phyloP scores from a whole-genome alignment of 2,888 invertebrate species.

The Steromphala cineraria region DNA sequence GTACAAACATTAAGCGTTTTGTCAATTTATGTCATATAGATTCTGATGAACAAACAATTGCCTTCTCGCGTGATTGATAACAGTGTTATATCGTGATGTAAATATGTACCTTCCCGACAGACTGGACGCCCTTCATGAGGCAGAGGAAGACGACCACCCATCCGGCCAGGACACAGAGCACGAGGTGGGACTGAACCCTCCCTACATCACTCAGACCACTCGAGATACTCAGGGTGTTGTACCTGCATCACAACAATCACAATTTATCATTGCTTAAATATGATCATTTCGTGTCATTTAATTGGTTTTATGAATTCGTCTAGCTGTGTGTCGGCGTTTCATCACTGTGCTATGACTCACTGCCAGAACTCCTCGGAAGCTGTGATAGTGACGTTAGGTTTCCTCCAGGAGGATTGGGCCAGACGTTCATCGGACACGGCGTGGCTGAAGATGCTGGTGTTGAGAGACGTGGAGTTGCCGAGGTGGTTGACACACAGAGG shows the following conservation, averaged over 20 bases:
- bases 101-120: neutral
- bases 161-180: neutral
- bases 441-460: neutral
- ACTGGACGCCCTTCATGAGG: neutral
- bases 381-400: neutral
- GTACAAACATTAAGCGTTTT: too few species aligned
- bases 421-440: neutral
- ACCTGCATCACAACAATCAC: neutral
- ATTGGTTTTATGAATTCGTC: too few species aligned
- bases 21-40: too few species aligned
- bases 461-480: neutral
- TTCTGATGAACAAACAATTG: neutral
- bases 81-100: neutral
- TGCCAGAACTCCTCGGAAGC: neutral
- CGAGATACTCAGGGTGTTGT: neutral
- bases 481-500: neutral
- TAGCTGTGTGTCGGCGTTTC: too few species aligned
- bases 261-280: neutral
- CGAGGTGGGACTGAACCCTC: neutral
- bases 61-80: neutral
- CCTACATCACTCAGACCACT: neutral
- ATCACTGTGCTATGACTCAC: neutral
- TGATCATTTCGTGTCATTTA: too few species aligned
- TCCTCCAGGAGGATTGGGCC: neutral
- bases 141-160: conserved; percentile 1